Evolutionary conservation across 2,113 vertebrate genomes (phyloP), one percentile per base, ranked within the genome.

Genomic region (Acrocephalus arundinaceus): DNA sequence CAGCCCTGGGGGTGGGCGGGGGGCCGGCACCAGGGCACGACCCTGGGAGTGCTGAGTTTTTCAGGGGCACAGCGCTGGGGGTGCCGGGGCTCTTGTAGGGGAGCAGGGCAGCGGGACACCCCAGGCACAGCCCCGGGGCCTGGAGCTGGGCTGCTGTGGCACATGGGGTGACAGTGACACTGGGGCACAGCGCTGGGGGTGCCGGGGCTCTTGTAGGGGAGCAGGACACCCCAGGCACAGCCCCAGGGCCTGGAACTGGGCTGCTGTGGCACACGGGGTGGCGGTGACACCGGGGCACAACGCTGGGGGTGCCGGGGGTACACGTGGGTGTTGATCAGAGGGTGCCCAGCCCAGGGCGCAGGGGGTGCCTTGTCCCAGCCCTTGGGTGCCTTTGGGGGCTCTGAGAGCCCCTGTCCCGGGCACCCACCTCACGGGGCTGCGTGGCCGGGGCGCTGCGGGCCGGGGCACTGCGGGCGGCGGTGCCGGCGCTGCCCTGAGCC

Each of bases 351-450:
- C 7, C 68, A 17, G 39, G 57, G 25, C 6, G 18, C 31, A 5
- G 24, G 9, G 18, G 23, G 35, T 35, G 35, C 35, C 35, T 35
- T 20, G n/a, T 35, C 63, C 19, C 12, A 31, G 67, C 74, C 62
- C 62, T 8, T 7, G n/a, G 68, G 30, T 45, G 49, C 20, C 63
- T 27, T 20, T 15, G 41, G 58, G 49, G 24, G 58, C 21, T 49
- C 31, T 1, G 7, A 3, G 51, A 39, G 25, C n/a, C 6, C 2
- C 46, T 11, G 2, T 5, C 15, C 0, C 4, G 45, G 33, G 31
- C 10, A 3, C 39, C 30, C 45, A 2, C 20, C 31, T 3, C 6
- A 6, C 0, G 2, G 51, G 45, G 16, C 73, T 23, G 19, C 1
- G 1, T 7, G 70, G 3, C 22, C 4, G 3, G n/a, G 35, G 0